These are phyloP conservation scores for Dipodomys ordii DNA, from an alignment of 2,113 vertebrate genomes.

Conservation along the genomic window DNA sequence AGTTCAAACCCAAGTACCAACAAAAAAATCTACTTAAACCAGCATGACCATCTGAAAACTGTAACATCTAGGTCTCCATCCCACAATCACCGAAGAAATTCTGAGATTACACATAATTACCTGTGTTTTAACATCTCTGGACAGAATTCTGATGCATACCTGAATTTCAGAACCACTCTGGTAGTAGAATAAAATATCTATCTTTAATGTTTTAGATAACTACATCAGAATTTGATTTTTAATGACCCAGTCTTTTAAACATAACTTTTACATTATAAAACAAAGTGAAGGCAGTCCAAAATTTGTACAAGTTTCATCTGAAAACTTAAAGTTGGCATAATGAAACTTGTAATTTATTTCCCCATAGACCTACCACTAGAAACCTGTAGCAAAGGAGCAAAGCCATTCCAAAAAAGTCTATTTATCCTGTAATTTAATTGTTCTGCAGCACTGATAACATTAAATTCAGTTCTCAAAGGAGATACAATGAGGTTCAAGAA, in stretches of 20 bases:
- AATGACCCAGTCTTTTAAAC: conserved; percentile 8
- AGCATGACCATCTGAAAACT: not conserved
- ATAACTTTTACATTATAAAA: conserved; percentile 25
- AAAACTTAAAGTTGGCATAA: conserved; percentile 61
- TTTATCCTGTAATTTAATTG: conserved; percentile 19
- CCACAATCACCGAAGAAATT: not conserved
- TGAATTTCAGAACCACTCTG: not conserved
- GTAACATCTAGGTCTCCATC: not conserved
- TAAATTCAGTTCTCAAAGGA: conserved; percentile 48
- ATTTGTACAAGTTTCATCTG: conserved; percentile 24
- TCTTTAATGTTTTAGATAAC: not conserved
- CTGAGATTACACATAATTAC: not conserved
- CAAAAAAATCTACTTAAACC: not conserved
- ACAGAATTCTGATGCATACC: not conserved
- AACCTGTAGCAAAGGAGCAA: conserved; percentile 39
- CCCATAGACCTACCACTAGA: not conserved
- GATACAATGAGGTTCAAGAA: conserved; percentile 1
- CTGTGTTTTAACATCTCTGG: not conserved
- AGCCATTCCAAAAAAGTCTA: conserved; percentile 40
- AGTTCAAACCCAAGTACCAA: too few relatives aligned
- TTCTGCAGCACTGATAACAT: not conserved
- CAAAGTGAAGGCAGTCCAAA: not conserved
- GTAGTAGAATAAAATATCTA: not conserved
- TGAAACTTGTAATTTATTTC: conserved; percentile 45
- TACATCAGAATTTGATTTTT: conserved; percentile 10